Conservation (phyloP, 2,888 invertebrate genomes). For the Chymomyza fuscimana region DNA sequence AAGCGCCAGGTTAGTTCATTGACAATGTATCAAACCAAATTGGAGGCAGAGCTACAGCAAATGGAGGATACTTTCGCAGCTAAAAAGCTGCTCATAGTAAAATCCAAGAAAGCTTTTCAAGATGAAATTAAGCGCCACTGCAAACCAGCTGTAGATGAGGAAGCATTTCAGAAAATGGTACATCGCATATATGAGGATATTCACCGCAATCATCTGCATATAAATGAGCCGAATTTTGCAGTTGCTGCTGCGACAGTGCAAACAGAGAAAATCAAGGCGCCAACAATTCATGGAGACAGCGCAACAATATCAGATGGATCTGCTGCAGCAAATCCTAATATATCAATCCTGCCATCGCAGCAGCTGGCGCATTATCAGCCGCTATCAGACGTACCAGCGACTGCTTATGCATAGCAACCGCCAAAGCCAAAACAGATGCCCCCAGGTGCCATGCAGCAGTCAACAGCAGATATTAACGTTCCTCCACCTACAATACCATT, state of each 20-base stretch:
- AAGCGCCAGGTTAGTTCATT: constrained; percentile 97
- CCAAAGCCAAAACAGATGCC: constrained; percentile 6
- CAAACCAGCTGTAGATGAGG: constrained; percentile 95
- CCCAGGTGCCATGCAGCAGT: constrained; percentile 16
- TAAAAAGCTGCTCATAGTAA: constrained; percentile 96
- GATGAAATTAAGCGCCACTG: constrained; percentile 96
- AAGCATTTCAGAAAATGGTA: constrained; percentile 94
- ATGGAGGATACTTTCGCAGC: constrained; percentile 98
- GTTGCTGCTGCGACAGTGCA: constrained; percentile 29
- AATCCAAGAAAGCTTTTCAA: constrained; percentile 95
- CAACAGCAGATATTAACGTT: constrained; percentile 4
- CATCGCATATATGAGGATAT: constrained; percentile 90
- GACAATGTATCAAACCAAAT: constrained; percentile 98
- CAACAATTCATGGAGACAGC: background rate
- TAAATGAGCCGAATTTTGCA: constrained; percentile 79
- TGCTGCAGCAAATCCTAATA: constrained; percentile 18
- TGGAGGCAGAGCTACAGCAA: constrained; percentile 95
- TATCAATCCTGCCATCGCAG: constrained; percentile 67
- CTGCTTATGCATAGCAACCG: constrained; percentile 39
- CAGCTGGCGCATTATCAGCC: constrained; percentile 75
- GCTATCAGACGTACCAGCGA: constrained; percentile 72
- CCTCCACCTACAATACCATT: no score
- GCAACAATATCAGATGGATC: constrained; percentile 3
- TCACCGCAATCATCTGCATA: constrained; percentile 84
- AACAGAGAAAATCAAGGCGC: constrained; percentile 62